A percentile compares a stretch with the other conserved stretches of the same genome.
These are phyloP conservation scores for Cricetomys ansorgei DNA, from an alignment of 2,113 vertebrate genomes.

Conservation along the genomic window DNA sequence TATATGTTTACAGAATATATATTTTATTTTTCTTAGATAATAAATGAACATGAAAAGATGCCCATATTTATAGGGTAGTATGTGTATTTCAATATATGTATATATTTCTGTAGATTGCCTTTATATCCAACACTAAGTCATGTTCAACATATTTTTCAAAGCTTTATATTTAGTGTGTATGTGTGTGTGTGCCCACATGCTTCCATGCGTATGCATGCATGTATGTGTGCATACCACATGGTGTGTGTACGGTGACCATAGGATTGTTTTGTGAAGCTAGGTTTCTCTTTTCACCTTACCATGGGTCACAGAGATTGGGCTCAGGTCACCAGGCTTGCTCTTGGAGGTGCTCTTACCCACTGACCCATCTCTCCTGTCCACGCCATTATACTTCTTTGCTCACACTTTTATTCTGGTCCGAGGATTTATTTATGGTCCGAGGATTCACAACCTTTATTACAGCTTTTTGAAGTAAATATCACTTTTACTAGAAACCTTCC, in stretches of 20 bases:
- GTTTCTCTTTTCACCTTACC: background rate
- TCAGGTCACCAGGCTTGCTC: background rate
- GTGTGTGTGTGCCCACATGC: background rate
- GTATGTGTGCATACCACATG: background rate
- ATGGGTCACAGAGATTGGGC: no score
- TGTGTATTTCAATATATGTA: background rate
- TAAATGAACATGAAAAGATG: background rate
- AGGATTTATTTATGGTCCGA: background rate
- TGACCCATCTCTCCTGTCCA: background rate
- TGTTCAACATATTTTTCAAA: background rate
- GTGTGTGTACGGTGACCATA: background rate
- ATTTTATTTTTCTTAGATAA: background rate
- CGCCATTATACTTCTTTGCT: background rate
- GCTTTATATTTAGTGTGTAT: background rate
- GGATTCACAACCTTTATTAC: background rate
- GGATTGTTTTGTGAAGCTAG: background rate
- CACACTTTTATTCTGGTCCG: background rate
- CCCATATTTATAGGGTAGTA: background rate
- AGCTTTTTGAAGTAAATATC: background rate
- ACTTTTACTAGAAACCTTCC: background rate
- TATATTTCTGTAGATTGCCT: background rate
- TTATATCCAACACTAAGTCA: background rate
- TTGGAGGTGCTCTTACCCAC: background rate
- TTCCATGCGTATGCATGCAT: background rate
- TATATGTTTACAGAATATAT: background rate